These are phyloP conservation scores for Osmerus eperlanus DNA, from an alignment of 2,113 vertebrate species.

Conservation along the genomic window DNA sequence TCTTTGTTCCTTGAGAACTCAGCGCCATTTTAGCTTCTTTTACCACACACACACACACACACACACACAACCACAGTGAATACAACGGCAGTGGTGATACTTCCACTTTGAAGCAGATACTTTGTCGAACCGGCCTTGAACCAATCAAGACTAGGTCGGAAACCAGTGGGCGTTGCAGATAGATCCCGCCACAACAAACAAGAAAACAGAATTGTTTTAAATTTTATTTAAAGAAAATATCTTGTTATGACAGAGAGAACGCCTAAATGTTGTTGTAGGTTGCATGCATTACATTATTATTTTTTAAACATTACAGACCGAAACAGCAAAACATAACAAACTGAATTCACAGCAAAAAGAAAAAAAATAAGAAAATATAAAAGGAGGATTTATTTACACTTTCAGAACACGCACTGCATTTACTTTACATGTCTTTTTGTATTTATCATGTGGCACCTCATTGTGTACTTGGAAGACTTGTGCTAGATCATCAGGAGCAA, in stretches of 20 bases:
- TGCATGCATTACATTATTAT: no score
- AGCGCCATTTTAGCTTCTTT: constrained; percentile 64
- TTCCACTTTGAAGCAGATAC: neutral
- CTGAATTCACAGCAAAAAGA: neutral
- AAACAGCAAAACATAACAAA: neutral
- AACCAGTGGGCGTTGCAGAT: neutral
- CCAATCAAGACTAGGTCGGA: neutral
- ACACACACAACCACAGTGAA: no score
- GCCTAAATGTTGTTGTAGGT: no score
- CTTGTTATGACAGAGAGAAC: no score
- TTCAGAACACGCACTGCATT: no score
- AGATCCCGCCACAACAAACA: neutral
- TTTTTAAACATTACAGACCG: no score
- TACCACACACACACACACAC: no score
- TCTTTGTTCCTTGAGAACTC: constrained; percentile 78
- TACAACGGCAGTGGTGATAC: neutral
- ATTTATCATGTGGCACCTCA: neutral
- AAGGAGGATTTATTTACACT: no score
- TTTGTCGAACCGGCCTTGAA: neutral
- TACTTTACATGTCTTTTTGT: neutral
- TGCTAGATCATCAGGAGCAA: neutral
- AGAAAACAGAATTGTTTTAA: neutral
- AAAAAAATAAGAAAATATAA: no score
- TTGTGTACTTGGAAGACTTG: no score
- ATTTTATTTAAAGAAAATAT: neutral